phyloP scores from a whole-genome alignment of 2,888 invertebrate genomes.

The Campopleginae sp. region DNA sequence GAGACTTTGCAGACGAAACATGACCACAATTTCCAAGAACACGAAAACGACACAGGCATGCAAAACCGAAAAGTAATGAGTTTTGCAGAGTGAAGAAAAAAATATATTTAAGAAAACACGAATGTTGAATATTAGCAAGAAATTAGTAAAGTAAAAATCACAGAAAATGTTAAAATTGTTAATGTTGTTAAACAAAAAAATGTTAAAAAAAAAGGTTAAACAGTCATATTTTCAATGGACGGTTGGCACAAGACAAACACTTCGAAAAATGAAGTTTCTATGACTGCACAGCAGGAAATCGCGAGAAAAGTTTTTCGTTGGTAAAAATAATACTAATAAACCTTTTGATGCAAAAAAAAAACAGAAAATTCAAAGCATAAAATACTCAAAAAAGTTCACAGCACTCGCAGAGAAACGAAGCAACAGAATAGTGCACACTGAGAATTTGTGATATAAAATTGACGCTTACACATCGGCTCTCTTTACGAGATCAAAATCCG shows the following conservation, averaged over 20 bases:
- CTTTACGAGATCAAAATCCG: conserved; percentile 66
- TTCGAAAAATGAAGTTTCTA: neutral
- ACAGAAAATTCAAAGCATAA: conserved; percentile 22
- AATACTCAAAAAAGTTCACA: conserved; percentile 47
- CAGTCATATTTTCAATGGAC: too few relatives aligned
- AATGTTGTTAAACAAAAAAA: neutral
- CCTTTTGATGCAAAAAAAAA: conserved; percentile 13
- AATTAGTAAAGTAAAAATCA: neutral
- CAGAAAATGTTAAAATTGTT: neutral
- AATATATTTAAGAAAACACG: neutral
- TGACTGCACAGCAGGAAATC: too few relatives aligned
- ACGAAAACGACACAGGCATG: conserved; percentile 47
- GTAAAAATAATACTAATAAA: neutral
- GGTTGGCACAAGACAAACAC: too few relatives aligned
- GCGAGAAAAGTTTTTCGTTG: neutral
- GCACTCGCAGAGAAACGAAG: conserved; percentile 35
- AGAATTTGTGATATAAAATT: conserved; percentile 62
- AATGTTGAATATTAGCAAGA: neutral
- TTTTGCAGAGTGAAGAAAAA: neutral
- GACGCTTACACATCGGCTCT: conserved; percentile 71
- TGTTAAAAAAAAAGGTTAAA: neutral
- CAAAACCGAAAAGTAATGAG: conserved; percentile 14
- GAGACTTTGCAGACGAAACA: conserved; percentile 35
- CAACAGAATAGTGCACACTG: conserved; percentile 30
- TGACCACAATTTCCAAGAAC: neutral